These are phyloP conservation scores for Pangasius macronema DNA, from an alignment of 2,797 vertebrate species.

Conservation along the genomic window DNA sequence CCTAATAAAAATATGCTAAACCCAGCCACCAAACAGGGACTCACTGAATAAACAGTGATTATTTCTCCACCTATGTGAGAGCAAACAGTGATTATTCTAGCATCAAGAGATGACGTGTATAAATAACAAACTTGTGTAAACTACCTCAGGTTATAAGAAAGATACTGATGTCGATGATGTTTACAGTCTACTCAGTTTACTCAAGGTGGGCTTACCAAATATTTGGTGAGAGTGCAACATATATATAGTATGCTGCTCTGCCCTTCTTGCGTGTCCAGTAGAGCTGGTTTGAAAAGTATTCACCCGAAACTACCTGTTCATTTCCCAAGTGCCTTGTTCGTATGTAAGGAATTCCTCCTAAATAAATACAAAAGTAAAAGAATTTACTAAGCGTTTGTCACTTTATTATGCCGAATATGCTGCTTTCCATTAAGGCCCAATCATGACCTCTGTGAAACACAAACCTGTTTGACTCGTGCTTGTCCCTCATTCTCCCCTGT, in stretches of 20 bases:
- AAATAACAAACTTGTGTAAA: background rate
- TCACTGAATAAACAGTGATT: background rate
- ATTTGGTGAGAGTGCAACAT: background rate
- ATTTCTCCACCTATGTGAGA: background rate
- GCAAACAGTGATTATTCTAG: background rate
- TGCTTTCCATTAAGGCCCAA: background rate
- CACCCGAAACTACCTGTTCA: too few species aligned
- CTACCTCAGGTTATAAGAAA: background rate
- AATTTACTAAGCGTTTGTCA: background rate
- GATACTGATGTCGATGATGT: background rate
- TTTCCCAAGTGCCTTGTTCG: background rate
- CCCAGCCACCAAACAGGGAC: too few species aligned
- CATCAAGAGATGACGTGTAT: background rate
- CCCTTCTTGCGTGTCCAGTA: background rate
- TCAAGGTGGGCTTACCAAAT: constrained; percentile 6
- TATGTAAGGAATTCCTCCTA: background rate
- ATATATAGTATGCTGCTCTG: background rate
- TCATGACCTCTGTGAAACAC: background rate
- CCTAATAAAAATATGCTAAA: too few species aligned
- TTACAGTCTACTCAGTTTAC: too few species aligned
- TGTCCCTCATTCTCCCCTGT: background rate
- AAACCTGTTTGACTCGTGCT: background rate
- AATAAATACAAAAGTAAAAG: background rate
- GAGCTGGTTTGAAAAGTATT: background rate
- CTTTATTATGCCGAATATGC: background rate